phyloP scores from a whole-genome alignment of 2,113 vertebrate species.

The Plecturocebus donacophilus region DNA sequence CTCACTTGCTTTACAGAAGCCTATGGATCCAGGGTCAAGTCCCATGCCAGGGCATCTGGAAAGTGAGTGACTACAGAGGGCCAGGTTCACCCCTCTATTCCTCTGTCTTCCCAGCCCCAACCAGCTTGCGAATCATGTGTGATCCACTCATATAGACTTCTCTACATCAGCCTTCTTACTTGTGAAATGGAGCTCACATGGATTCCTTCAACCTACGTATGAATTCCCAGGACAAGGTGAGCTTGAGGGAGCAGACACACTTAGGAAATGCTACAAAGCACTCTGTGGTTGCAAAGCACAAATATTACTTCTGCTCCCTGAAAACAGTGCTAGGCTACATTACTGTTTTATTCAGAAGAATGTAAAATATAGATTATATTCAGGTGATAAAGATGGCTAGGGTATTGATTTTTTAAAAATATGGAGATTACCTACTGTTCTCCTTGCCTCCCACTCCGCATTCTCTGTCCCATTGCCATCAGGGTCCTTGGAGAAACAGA shows the following conservation, averaged over 20 bases:
- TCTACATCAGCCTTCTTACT: neutral
- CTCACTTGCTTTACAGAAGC: neutral
- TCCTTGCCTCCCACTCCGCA: neutral
- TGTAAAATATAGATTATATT: neutral
- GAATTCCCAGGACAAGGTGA: neutral
- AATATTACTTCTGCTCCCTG: neutral
- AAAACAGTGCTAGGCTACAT: neutral
- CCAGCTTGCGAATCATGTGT: accelerated
- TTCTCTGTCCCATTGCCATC: neutral
- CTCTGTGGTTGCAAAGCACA: accelerated
- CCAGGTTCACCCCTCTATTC: neutral
- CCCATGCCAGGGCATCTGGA: neutral
- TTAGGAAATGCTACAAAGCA: neutral
- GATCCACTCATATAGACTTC: neutral
- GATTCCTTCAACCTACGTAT: no score
- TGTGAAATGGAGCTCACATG: neutral
- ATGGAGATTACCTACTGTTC: neutral
- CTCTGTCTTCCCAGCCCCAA: neutral
- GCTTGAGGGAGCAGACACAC: neutral
- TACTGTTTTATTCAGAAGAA: neutral
- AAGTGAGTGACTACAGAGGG: neutral
- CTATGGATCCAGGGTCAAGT: accelerated
- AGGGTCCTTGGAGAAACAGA: neutral
- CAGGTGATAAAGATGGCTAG: neutral
- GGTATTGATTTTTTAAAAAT: neutral